Percentiles rank a stretch among this genome's conserved stretches.
phyloP scores from a whole-genome alignment of 2,113 vertebrate species.

The Ceratotherium simum region DNA sequence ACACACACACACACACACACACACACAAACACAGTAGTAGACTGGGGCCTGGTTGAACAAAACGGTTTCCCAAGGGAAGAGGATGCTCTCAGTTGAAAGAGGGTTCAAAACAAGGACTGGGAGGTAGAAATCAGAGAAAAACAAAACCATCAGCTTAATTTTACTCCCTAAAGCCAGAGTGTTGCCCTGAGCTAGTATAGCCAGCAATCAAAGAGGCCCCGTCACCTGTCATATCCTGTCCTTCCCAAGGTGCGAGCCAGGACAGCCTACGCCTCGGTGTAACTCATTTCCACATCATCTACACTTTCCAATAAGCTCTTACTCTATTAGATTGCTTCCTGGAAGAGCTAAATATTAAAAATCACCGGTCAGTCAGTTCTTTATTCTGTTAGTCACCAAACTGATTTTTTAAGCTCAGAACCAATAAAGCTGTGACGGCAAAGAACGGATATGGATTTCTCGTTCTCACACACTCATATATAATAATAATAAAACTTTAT shows the following conservation, averaged over 20 bases:
- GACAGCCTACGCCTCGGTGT: neutral
- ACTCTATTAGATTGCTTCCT: constrained; percentile 77
- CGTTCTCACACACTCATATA: constrained; percentile 78
- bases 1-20: neutral
- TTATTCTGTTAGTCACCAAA: constrained; percentile 80
- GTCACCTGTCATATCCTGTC: neutral
- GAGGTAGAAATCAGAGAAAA: neutral
- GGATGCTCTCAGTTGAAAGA: neutral
- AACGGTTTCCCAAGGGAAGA: neutral
- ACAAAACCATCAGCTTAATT: neutral
- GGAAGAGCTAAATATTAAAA: constrained; percentile 80
- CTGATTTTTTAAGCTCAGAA: constrained; percentile 82
- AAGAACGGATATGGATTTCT: constrained; percentile 81
- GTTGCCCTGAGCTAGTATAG: neutral
- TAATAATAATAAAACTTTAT: constrained; percentile 85
- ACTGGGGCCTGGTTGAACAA: neutral
- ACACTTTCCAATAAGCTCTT: constrained; percentile 75
- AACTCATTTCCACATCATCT: constrained; percentile 59
- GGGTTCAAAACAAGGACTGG: neutral
- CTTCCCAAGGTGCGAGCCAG: neutral
- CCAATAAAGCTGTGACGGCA: constrained; percentile 78
- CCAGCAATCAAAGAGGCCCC: neutral
- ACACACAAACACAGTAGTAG: neutral
- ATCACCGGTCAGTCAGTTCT: constrained; percentile 75
- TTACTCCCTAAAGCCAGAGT: neutral